Evolutionary conservation across 1,140 invertebrate species (phyloP).

Genomic region (Drosophila baimaii): DNA sequence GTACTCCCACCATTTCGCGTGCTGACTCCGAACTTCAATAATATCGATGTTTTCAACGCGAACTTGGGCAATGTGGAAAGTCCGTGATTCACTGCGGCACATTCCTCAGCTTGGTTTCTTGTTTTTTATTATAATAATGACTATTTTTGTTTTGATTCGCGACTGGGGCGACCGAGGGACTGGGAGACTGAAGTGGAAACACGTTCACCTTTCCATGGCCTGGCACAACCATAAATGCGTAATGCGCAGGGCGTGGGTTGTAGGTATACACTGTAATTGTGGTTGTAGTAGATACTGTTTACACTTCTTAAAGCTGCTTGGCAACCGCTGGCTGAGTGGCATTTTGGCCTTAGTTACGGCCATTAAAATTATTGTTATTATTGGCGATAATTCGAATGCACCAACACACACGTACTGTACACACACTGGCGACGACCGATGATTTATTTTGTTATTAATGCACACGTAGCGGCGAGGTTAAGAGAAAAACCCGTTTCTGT

Average conservation of each 20-base stretch:
- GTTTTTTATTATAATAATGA: constrained; percentile 9
- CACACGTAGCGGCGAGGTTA: constrained; percentile 72
- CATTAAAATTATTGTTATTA: constrained; percentile 31
- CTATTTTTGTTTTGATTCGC: constrained; percentile 40
- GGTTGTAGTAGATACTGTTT: constrained; percentile 30
- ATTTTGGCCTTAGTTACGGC: constrained; percentile 33
- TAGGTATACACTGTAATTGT: constrained; percentile 19
- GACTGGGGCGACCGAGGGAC: constrained; percentile 1
- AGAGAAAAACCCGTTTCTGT: constrained; percentile 59
- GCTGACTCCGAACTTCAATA: constrained; percentile 20
- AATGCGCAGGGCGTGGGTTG: constrained; percentile 43
- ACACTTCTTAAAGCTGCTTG: constrained; percentile 35
- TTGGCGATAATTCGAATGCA: constrained; percentile 48
- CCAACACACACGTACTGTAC: constrained; percentile 21
- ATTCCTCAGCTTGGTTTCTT: constrained; percentile 13
- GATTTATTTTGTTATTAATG: constrained; percentile 58
- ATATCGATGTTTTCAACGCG: constrained; percentile 24
- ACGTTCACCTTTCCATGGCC: constrained; percentile 49
- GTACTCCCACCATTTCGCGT: constrained; percentile 10
- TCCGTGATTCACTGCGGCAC: constrained; percentile 26
- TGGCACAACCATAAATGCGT: constrained; percentile 41
- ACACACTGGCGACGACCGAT: constrained; percentile 9
- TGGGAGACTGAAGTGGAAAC: constrained; percentile 26
- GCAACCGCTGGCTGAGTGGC: constrained; percentile 35
- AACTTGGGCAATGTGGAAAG: constrained; percentile 16